These are phyloP conservation scores for Podarcis muralis DNA, from an alignment of 2,113 vertebrate genomes.

Conservation along the genomic window DNA sequence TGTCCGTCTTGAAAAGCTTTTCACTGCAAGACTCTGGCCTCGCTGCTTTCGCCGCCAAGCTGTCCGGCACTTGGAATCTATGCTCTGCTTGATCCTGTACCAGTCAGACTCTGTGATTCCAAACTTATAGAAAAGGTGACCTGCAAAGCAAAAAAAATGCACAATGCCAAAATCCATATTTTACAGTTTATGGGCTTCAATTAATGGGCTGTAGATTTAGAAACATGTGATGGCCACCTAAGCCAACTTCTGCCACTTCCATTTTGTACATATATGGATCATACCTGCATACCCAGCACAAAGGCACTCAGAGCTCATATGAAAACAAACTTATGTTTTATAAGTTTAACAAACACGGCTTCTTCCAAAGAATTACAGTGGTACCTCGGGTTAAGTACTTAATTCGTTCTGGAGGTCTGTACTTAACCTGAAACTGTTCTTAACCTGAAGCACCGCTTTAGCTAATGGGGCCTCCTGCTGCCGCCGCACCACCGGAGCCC, in stretches of 20 bases:
- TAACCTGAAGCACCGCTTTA: no score
- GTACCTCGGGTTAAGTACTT: no score
- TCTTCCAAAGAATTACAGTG: neutral
- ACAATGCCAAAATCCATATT: fast-evolving
- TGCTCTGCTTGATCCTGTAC: conserved; percentile 99
- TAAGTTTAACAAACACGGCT: neutral
- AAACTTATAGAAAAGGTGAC: conserved; percentile 97
- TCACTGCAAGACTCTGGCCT: conserved; percentile 95
- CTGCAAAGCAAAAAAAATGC: conserved; percentile 63
- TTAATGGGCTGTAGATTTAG: neutral
- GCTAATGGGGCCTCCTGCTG: no score
- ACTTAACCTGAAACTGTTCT: no score
- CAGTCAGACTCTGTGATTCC: conserved; percentile 94
- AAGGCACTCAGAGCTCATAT: neutral
- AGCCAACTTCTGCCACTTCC: neutral
- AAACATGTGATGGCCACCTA: neutral
- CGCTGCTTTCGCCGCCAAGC: conserved; percentile 97
- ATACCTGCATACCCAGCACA: neutral
- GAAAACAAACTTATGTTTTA: neutral
- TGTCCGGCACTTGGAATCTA: conserved; percentile 97
- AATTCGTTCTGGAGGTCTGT: no score
- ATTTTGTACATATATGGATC: neutral
- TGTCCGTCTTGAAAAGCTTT: conserved; percentile 94
- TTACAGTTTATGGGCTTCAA: neutral
- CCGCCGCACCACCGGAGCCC: no score